Conservation (phyloP, 2,888 invertebrate genomes). For the Trissoscelio sp. region DNA sequence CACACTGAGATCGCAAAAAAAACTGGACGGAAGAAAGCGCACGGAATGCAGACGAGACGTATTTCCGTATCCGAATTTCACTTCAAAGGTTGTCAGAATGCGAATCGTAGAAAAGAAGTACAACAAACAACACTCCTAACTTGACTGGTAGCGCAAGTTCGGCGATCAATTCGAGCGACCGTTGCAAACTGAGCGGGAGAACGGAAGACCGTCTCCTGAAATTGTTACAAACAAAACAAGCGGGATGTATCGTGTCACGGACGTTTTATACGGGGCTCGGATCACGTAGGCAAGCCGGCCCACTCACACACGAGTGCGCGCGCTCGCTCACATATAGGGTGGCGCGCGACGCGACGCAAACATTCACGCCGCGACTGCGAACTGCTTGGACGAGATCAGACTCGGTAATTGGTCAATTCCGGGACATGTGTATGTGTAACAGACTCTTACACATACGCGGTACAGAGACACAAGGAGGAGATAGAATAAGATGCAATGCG, state of each 20-base stretch:
- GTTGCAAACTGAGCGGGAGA: constrained; percentile 70
- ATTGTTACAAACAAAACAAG: constrained; percentile 68
- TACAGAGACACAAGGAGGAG: background rate
- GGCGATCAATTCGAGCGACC: constrained; percentile 70
- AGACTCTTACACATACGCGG: background rate
- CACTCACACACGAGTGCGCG: constrained; percentile 16
- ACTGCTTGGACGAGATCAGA: constrained; percentile 11
- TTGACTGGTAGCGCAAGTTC: constrained; percentile 13
- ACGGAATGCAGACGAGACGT: background rate
- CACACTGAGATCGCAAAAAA: constrained; percentile 22
- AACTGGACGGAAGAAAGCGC: background rate
- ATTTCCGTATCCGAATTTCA: background rate
- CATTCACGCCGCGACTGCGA: constrained; percentile 20
- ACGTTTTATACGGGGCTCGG: constrained; percentile 75
- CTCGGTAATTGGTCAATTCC: constrained; percentile 41
- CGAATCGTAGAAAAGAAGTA: too few species aligned
- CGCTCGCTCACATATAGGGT: background rate
- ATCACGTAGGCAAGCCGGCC: constrained; percentile 75
- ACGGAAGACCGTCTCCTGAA: constrained; percentile 59
- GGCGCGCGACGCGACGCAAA: constrained; percentile 6
- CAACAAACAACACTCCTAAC: too few species aligned
- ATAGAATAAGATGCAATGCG: too few species aligned
- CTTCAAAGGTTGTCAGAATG: background rate
- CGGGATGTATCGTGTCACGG: constrained; percentile 69
- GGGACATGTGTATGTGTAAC: background rate